Conservation (phyloP, 2,113 vertebrate species). For the Dendropsophus ebraccatus region DNA sequence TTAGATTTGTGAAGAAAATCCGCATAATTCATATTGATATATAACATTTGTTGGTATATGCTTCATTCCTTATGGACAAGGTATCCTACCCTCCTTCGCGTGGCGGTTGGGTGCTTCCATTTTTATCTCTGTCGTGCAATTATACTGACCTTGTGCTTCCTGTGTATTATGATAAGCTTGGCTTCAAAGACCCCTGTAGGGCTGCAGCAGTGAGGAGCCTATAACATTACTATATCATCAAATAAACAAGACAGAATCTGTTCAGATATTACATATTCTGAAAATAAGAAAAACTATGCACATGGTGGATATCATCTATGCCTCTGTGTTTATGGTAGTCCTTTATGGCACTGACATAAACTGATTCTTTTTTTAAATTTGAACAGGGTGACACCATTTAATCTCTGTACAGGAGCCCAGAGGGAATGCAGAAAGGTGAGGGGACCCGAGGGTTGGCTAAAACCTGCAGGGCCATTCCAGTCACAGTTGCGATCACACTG, state of each 20-base stretch:
- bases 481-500: too few relatives aligned
- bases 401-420: too few relatives aligned
- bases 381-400: too few relatives aligned
- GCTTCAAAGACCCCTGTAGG: not conserved
- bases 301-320: too few relatives aligned
- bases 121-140: constrained; percentile 15
- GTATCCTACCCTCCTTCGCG: not conserved
- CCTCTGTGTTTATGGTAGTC: not conserved
- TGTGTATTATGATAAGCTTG: not conserved
- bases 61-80: not conserved
- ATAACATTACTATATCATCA: not conserved
- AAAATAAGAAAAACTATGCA: too few relatives aligned
- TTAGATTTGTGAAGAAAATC: constrained; percentile 25
- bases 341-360: not conserved
- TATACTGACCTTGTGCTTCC: constrained; percentile 11
- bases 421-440: too few relatives aligned
- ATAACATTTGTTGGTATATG: not conserved
- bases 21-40: constrained; percentile 25
- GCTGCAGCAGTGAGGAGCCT: not conserved
- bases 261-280: not conserved
- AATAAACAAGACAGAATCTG: not conserved
- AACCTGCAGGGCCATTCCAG: too few relatives aligned
- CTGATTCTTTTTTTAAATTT: too few relatives aligned
- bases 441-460: too few relatives aligned
- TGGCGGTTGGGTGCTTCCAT: not conserved